Evolutionary conservation across 2,888 invertebrate species (phyloP).

Genomic region (Lithosia quadra): DNA sequence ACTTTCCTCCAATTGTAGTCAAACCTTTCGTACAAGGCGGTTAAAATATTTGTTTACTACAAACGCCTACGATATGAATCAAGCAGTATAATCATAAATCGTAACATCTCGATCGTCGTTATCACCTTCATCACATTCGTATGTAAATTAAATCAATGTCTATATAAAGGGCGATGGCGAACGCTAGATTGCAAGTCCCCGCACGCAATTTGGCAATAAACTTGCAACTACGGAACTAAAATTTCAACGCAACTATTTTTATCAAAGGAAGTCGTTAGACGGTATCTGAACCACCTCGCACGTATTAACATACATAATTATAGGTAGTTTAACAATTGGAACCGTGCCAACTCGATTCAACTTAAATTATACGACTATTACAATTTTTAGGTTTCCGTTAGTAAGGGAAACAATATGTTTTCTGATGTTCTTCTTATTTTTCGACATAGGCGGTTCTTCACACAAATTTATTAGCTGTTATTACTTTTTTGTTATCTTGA

Average conservation of each 20-base stretch:
- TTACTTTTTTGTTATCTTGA: conserved; percentile 48
- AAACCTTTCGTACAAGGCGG: not conserved
- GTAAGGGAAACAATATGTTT: conserved; percentile 74
- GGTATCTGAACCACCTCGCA: conserved; percentile 83
- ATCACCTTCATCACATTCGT: conserved; percentile 70
- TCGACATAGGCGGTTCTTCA: conserved; percentile 59
- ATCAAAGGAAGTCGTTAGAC: conserved; percentile 86
- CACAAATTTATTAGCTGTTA: conserved; percentile 63
- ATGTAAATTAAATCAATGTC: conserved; percentile 85
- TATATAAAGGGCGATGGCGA: conserved; percentile 82
- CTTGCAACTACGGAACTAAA: conserved; percentile 84
- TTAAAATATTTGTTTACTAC: conserved; percentile 8
- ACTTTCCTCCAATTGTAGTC: not conserved
- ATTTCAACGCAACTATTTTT: conserved; percentile 87
- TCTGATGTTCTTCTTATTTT: conserved; percentile 64
- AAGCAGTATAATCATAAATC: conserved; percentile 40
- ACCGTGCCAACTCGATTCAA: conserved; percentile 76
- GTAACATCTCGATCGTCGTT: conserved; percentile 64
- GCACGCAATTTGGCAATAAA: conserved; percentile 85
- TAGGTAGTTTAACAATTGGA: conserved; percentile 84
- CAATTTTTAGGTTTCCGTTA: conserved; percentile 77
- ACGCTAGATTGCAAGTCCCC: conserved; percentile 73
- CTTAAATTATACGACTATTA: conserved; percentile 77
- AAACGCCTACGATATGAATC: conserved; percentile 25
- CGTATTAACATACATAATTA: conserved; percentile 86